Evolutionary conservation across 2,113 vertebrate species (phyloP), one percentile per base, ranked within the genome.

Genomic region (Oncorhynchus kisutch): DNA sequence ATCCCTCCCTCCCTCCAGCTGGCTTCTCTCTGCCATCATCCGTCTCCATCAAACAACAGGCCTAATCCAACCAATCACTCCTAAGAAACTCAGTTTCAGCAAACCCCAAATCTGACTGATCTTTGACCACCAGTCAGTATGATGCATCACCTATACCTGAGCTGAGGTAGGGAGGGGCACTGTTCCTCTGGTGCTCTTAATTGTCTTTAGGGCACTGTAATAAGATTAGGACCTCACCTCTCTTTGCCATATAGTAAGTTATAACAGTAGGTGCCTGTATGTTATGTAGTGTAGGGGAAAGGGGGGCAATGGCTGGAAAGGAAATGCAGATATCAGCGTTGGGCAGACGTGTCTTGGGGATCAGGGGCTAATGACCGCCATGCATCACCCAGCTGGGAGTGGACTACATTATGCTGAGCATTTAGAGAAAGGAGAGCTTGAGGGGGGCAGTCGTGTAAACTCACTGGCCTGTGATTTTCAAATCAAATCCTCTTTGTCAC

Each of bases 311-410:
- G 1, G 25, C 60, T 70, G 11, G 29, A 11, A 45, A 2, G 39
- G 39, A 9, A 45, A 45, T 45, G 39, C 85, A 88, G 88, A 93
- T 94, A 94, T 93, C 92, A 88, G 85, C 83, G 89, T 88, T 88
- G 88, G 85, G 86, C 94, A 94, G 92, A 90, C 92, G 88, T 87
- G 91, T 77, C 90, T 78, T 20, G 14, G 70, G 89, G 76, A 87
- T 89, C 86, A 85, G 82, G 81, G 84, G 83, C 90, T 95, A 95
- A 95, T 91, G 90, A 95, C 88, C 76, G 75, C 88, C 91, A 96
- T 95, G 94, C 86, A 95, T 96, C 94, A 96, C 90, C 92, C 88
- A 18, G 64, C 39, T 73, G 13, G 59, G 78, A 54, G 39, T 3
- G 9, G 9, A 45, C 39, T 11, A 45, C 39, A 45, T 45, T 45